Percentiles rank a stretch among this genome's conserved stretches.
phyloP scores from a whole-genome alignment of 2,888 invertebrate species.

The Heliconius aoede region DNA sequence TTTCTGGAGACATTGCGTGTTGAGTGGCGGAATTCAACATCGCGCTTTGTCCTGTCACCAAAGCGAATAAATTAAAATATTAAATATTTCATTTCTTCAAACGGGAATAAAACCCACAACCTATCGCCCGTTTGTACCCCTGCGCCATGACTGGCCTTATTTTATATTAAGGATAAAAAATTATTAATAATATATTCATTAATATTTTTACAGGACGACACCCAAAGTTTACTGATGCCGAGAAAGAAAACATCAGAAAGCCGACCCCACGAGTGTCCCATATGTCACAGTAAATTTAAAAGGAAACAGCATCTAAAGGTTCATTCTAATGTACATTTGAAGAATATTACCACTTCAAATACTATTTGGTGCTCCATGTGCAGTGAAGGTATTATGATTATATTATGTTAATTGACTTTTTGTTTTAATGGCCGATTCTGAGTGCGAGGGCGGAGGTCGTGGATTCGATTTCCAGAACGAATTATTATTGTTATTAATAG shows the following conservation, averaged over 20 bases:
- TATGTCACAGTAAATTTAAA: conserved; percentile 74
- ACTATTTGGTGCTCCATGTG: conserved; percentile 70
- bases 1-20: background rate
- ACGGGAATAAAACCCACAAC: background rate
- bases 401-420: background rate
- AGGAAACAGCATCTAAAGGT: conserved; percentile 73
- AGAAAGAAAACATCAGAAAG: conserved; percentile 42
- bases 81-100: background rate
- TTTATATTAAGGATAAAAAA: no score
- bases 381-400: conserved; percentile 63
- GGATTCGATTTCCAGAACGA: no score
- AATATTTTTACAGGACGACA: conserved; percentile 4
- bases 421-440: no score
- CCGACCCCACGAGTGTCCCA: conserved; percentile 68
- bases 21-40: background rate
- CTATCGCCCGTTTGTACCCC: background rate
- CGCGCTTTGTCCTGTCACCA: background rate
- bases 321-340: conserved; percentile 68
- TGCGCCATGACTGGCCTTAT: background rate
- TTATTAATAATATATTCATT: background rate
- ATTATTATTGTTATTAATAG: no score
- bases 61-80: background rate
- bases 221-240: conserved; percentile 43
- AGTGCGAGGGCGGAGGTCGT: no score
- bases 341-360: conserved; percentile 55